Evolutionary conservation across 2,113 vertebrate species (phyloP), one percentile per base, ranked within the genome.

Genomic region (Zeus faber): DNA sequence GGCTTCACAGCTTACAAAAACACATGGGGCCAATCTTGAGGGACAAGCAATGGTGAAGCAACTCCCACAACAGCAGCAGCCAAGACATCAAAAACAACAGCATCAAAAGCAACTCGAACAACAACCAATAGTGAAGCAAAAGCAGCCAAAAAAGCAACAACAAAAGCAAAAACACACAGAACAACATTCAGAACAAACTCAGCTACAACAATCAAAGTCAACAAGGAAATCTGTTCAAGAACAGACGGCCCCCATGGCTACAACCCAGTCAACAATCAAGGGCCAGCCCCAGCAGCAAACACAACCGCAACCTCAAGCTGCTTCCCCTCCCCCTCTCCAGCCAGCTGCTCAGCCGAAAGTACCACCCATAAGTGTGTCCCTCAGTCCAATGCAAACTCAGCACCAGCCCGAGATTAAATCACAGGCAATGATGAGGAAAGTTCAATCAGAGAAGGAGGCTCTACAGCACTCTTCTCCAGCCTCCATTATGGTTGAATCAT

Each of bases 281-380:
- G 5, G 18, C n/a, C n/a, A 59, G 45, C 18, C 23, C 53, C 65
- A 64, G 9, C 27, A 47, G 48, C 63, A 62, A 71, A 49, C 13
- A 22, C 49, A 65, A 60, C 11, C 63, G 40, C 56, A 70, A 25
- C 4, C 16, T 1, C 53, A 65, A 29, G 40, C 44, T 25, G 6
- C 13, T 13, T 57, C 53, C 56, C 44, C 72, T 27, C 33, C 65
- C 14, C n/a, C 35, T 16, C 5, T 41, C 17, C 55, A 70, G 40
- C 0, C 45, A 37, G 14, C 13, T 2, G 23, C 22, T 6, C 60
- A 43, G 13, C 14, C 14, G 20, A 24, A 54, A 21, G 13, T 23
- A 5, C 49, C 55, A 40, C 22, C 67, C 1, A 49, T 49, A 47
- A 49, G 18, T 52, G 22, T 55, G 23, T 25, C 67, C 22, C 31